Percentiles rank a stretch among this genome's conserved stretches.
Evolutionary conservation across 2,797 vertebrate species (phyloP).

Genomic region (Eleutherodactylus coqui): DNA sequence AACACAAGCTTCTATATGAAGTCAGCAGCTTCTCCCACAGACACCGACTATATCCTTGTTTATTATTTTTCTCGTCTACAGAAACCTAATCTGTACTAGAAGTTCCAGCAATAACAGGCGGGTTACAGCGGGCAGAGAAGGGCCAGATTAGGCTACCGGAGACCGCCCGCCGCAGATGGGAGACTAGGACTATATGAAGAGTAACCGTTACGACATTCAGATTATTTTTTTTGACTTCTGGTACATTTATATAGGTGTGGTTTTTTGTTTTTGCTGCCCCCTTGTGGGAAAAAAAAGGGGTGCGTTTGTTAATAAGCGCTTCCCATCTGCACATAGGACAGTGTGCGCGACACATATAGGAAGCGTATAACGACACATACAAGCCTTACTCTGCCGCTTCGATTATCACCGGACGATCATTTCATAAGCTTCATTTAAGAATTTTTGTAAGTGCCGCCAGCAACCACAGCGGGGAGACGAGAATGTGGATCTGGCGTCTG

Average conservation of each 20-base stretch:
- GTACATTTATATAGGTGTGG: not conserved
- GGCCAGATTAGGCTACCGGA: not conserved
- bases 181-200: not conserved
- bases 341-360: not conserved
- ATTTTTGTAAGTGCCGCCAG: constrained; percentile 21
- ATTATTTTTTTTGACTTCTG: not conserved
- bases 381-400: not conserved
- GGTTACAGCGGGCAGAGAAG: not conserved
- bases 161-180: not conserved
- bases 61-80: not conserved
- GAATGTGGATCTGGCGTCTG: not conserved
- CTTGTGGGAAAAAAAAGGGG: not conserved
- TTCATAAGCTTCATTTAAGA: not conserved
- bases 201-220: too few relatives aligned
- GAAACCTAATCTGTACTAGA: not conserved
- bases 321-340: not conserved
- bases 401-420: not conserved
- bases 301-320: not conserved
- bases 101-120: not conserved
- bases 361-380: not conserved
- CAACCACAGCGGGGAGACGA: not conserved
- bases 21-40: constrained; percentile 12
- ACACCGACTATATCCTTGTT: not conserved
- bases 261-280: not conserved
- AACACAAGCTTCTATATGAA: constrained; percentile 8